Conservation (phyloP, 2,797 vertebrate species). For the Sardinella longiceps region DNA sequence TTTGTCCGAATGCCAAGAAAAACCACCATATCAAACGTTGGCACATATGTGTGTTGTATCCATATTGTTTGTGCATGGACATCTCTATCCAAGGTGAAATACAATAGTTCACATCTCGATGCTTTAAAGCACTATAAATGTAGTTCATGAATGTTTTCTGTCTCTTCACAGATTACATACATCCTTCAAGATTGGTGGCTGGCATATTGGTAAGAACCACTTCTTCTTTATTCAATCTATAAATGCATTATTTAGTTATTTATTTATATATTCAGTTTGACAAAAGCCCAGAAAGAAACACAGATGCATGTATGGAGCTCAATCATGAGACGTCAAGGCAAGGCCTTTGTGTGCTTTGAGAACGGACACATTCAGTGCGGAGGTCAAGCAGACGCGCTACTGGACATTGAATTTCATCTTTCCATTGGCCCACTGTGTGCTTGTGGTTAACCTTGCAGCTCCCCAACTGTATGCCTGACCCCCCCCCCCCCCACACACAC, state of each 20-base stretch:
- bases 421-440: neutral
- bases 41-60: neutral
- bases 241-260: slow-evolving; percentile 42
- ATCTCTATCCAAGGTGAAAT: neutral
- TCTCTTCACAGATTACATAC: slow-evolving; percentile 75
- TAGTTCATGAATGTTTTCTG: slow-evolving; percentile 22
- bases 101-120: neutral
- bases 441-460: slow-evolving; percentile 27
- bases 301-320: neutral
- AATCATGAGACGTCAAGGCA: neutral
- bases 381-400: neutral
- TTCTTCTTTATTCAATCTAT: slow-evolving; percentile 50
- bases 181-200: slow-evolving; percentile 96
- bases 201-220: slow-evolving; percentile 84
- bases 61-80: neutral
- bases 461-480: slow-evolving; percentile 27
- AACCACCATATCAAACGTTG: neutral
- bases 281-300: neutral
- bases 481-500: slow-evolving; percentile 43
- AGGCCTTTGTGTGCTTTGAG: neutral
- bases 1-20: neutral
- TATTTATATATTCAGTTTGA: slow-evolving; percentile 6
- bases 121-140: neutral
- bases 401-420: neutral
- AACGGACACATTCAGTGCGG: neutral